Base-by-base conservation (phyloP, 2,113 vertebrate species). In the Nibea coibor region DNA sequence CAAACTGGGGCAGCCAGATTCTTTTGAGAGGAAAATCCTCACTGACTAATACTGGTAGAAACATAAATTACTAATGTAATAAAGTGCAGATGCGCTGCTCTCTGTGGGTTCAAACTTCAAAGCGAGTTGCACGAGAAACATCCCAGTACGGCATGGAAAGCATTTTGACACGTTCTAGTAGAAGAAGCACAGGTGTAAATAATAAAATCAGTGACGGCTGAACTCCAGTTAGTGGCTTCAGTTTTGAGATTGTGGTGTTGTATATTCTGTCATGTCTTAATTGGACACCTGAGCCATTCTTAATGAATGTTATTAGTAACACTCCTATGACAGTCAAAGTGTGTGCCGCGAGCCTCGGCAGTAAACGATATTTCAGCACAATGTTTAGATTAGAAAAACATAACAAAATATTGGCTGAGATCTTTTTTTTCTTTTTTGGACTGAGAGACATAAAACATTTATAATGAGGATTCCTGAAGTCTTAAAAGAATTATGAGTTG, bases 21-120 rank as follows among this genome's bases (percentile, higher is more conserved):
- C 20, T 22, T 81, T 61, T 53, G 50, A 79, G 76, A 8, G 58
- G 2, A 17, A 76, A 50, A 16, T 53, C 45, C 47, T 59, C 24
- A n/a, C 10, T 69, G 2, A 70, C 50, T 73, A 61, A 67, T 20
- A 48, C 15, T 4, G 26, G 51, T 26, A 50, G 6, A 22, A 35
- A 35, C 5, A 64, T 28, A 47, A 47, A 51, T 72, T 3, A 47
- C 31, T 31, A 14, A 50, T 9, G 47, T 24, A 64, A 73, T 47
- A 53, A 61, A 75, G 6, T 20, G 54, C 71, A 57, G 66, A 59
- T 72, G 71, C 11, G 48, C n/a, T 2, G 16, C 65, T 58, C 20
- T 51, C 19, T 15, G 69, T 64, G 64, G 56, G 42, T 70, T 42
- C 22, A 28, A 19, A 61, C 26, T 48, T 68, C 17, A 50, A 54